phyloP scores from a whole-genome alignment of 2,113 vertebrate genomes.

The Syngnathoides biaculeatus region DNA sequence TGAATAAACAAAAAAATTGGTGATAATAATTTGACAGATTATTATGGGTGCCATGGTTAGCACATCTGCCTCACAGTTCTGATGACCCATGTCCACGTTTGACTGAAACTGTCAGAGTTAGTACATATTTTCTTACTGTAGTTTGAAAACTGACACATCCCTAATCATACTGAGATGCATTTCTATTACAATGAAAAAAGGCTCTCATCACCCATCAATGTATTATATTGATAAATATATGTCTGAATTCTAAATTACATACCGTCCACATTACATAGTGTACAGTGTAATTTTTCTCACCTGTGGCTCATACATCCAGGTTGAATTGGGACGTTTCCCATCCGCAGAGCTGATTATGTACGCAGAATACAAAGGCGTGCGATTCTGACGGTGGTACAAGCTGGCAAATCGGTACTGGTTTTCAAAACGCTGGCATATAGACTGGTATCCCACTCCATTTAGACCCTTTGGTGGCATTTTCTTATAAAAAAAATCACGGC shows the following conservation, averaged over 20 bases:
- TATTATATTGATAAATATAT: background rate
- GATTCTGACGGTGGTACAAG: slow-evolving; percentile 45
- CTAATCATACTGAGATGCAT: background rate
- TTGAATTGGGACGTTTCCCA: slow-evolving; percentile 30
- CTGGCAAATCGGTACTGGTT: slow-evolving; percentile 65
- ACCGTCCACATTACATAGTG: background rate
- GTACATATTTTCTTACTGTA: background rate
- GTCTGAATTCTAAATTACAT: background rate
- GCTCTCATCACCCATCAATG: background rate
- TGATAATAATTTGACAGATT: too few relatives aligned
- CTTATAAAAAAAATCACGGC: slow-evolving; percentile 55
- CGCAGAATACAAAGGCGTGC: slow-evolving; percentile 54
- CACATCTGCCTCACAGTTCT: too few relatives aligned
- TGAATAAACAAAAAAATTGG: too few relatives aligned
- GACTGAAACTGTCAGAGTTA: too few relatives aligned
- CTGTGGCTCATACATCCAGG: slow-evolving; percentile 68
- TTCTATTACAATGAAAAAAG: background rate
- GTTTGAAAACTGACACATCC: background rate
- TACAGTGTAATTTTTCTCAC: slow-evolving; percentile 25
- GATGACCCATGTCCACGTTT: background rate
- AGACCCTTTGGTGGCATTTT: slow-evolving; percentile 42
- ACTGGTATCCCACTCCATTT: slow-evolving; percentile 7
- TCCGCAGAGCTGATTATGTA: slow-evolving; percentile 48
- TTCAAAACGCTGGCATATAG: slow-evolving; percentile 64
- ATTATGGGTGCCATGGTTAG: too few relatives aligned